A percentile compares a stretch with the other conserved stretches of the same genome.
Conservation (phyloP, 2,888 invertebrate species). For the Macrosiphum euphorbiae region DNA sequence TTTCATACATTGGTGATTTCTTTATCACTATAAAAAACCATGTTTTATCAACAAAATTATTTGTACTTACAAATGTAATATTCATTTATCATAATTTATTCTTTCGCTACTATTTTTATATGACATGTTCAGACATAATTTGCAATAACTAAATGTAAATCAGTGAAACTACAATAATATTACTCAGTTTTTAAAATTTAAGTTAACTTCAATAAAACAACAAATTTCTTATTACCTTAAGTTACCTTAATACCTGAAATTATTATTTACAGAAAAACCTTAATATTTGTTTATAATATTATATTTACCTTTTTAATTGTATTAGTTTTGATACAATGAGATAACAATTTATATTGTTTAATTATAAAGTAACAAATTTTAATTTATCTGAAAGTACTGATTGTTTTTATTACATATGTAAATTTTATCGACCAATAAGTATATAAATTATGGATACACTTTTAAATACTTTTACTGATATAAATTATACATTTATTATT, state of each 20-base stretch:
- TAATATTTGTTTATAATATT: background rate
- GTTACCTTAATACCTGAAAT: background rate
- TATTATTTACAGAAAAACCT: background rate
- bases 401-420: background rate
- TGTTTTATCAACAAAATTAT: background rate
- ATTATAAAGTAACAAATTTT: background rate
- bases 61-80: background rate
- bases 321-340: background rate
- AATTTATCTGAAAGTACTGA: conserved; percentile 3
- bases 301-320: background rate
- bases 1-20: conserved; percentile 17
- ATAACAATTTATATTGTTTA: background rate
- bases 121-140: background rate
- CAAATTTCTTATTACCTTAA: background rate
- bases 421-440: conserved; percentile 6
- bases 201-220: background rate
- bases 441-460: background rate
- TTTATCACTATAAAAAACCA: background rate
- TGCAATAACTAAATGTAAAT: background rate
- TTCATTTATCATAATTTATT: background rate
- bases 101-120: background rate
- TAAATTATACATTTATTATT: background rate
- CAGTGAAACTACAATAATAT: background rate
- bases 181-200: background rate
- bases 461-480: background rate